Evolutionary conservation across 2,113 vertebrate species (phyloP).

Genomic region (Cyphomyrus discorhynchus): DNA sequence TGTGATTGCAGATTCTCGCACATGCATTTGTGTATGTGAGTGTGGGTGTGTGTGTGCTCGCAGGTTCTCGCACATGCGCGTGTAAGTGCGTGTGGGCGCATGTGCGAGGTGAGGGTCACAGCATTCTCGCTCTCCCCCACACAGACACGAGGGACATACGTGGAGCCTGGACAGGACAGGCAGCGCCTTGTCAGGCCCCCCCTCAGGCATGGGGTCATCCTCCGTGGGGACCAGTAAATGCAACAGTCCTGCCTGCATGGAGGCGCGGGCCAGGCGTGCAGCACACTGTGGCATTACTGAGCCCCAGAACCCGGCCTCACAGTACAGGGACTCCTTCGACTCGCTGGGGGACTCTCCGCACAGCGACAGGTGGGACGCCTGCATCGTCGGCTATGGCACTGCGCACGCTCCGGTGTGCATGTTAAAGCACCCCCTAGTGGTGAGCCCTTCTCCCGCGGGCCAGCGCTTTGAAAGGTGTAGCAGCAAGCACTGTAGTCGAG

Average conservation of each 20-base stretch:
- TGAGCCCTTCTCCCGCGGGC: background rate
- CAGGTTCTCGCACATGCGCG: background rate
- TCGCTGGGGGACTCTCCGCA: slow-evolving; percentile 91
- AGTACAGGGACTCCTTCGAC: slow-evolving; percentile 87
- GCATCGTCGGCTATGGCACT: background rate
- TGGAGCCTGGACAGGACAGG: slow-evolving; percentile 94
- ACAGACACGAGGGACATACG: slow-evolving; percentile 90
- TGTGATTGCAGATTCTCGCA: background rate
- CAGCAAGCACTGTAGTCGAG: background rate
- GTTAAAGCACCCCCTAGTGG: background rate
- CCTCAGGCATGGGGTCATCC: slow-evolving; percentile 87
- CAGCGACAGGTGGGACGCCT: slow-evolving; percentile 81
- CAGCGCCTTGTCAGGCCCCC: slow-evolving; percentile 88
- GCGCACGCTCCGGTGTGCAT: background rate
- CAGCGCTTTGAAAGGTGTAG: background rate
- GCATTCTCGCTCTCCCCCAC: slow-evolving; percentile 16
- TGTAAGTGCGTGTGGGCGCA: background rate
- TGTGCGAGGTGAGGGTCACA: background rate
- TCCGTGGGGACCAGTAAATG: slow-evolving; percentile 96
- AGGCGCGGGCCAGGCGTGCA: slow-evolving; percentile 73
- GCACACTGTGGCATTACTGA: slow-evolving; percentile 76
- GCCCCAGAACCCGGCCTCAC: slow-evolving; percentile 55
- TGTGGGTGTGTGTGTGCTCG: no score
- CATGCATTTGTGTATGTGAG: background rate
- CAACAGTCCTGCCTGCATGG: slow-evolving; percentile 91